phyloP scores from a whole-genome alignment of 2,888 invertebrate species.

The Ochropleura leucogaster region DNA sequence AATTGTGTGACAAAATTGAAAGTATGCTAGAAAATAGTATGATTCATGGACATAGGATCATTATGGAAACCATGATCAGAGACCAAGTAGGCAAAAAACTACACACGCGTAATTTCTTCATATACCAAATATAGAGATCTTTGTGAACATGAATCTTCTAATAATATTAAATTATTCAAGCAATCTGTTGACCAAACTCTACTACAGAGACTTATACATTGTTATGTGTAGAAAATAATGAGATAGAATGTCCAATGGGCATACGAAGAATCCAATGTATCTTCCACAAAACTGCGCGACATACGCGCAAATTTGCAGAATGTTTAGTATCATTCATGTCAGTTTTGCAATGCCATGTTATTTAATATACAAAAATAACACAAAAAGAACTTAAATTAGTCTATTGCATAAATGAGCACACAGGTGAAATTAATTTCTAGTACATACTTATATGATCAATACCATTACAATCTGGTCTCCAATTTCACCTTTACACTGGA shows the following conservation, averaged over 20 bases:
- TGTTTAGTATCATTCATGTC: conserved; percentile 40
- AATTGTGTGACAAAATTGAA: conserved; percentile 35
- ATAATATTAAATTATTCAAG: not conserved
- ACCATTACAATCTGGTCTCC: conserved; percentile 20
- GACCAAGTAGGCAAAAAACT: not conserved
- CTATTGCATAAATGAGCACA: conserved; percentile 53
- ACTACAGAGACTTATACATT: not conserved
- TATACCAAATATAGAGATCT: conserved; percentile 1
- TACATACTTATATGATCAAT: conserved; percentile 7
- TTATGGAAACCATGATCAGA: not conserved
- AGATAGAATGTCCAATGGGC: not conserved
- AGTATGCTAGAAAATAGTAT: not conserved
- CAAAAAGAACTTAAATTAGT: conserved; percentile 44
- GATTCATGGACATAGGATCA: not conserved
- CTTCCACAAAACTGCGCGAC: not conserved
- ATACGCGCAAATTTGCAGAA: conserved; percentile 6
- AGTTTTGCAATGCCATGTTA: conserved; percentile 37
- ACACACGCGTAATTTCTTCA: conserved; percentile 2
- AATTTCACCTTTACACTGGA: conserved; percentile 52
- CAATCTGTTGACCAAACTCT: not conserved
- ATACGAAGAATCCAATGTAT: conserved; percentile 10
- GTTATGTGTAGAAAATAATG: not conserved
- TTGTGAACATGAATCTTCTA: not conserved
- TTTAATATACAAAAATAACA: conserved; percentile 50
- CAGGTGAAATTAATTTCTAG: conserved; percentile 40